Evolutionary conservation across 2,797 vertebrate species (phyloP).

Genomic region (Argyrosomus regius): DNA sequence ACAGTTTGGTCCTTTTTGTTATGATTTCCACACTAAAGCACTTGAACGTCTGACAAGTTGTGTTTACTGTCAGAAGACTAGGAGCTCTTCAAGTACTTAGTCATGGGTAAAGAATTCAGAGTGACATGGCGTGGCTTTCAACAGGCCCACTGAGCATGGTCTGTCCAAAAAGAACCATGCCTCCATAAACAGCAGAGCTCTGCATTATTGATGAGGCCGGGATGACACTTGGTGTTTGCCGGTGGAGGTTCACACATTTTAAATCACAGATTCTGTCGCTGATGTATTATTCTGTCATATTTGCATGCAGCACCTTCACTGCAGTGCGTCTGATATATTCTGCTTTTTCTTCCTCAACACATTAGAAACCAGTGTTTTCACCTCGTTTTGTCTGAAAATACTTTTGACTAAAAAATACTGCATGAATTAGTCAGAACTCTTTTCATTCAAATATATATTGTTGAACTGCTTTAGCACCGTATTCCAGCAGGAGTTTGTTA

Average conservation of each 20-base stretch:
- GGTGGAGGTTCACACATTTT: slow-evolving; percentile 12
- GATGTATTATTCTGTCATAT: not conserved
- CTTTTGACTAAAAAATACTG: not conserved
- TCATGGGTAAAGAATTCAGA: slow-evolving; percentile 18
- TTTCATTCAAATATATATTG: not conserved
- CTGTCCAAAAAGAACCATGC: not conserved
- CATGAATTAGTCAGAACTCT: not conserved
- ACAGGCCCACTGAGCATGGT: not conserved
- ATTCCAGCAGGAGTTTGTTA: not conserved
- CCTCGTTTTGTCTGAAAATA: not conserved
- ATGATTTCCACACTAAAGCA: slow-evolving; percentile 23
- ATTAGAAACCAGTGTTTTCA: not conserved
- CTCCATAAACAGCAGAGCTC: slow-evolving; percentile 10
- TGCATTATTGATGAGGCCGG: slow-evolving; percentile 25
- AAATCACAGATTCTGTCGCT: not conserved
- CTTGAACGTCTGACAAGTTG: slow-evolving; percentile 21
- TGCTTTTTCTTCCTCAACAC: not conserved
- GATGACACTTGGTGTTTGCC: not conserved
- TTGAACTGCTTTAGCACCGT: too few relatives aligned
- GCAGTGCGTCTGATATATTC: not conserved
- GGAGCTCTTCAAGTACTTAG: slow-evolving; percentile 8
- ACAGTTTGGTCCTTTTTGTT: not conserved
- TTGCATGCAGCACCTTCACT: slow-evolving; percentile 7
- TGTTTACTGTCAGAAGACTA: slow-evolving; percentile 22
- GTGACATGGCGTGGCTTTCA: not conserved